These are phyloP conservation scores for Epinotia bilunana DNA, from an alignment of 2,888 invertebrate species.

Conservation along the genomic window DNA sequence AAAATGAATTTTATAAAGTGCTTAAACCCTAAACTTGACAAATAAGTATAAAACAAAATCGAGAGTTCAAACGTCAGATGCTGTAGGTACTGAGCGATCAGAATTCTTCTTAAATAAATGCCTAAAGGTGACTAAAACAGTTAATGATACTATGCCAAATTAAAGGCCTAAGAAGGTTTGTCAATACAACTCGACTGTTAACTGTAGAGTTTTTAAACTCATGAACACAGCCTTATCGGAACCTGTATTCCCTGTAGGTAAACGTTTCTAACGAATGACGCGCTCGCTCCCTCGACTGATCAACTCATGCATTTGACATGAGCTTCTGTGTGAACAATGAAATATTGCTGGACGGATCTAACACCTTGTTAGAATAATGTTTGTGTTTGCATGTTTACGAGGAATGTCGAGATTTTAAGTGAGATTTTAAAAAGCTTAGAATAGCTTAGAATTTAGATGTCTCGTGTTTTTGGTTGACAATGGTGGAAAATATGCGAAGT, in stretches of 20 bases:
- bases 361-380: slow-evolving; percentile 18
- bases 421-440: background rate
- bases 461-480: no score
- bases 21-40: no score
- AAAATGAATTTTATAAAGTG: no score
- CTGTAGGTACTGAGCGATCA: no score
- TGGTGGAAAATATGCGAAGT: no score
- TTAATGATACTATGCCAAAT: no score
- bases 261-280: slow-evolving; percentile 59
- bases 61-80: no score
- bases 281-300: slow-evolving; percentile 48
- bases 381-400: slow-evolving; percentile 21
- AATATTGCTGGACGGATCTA: slow-evolving; percentile 30
- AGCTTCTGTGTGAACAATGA: slow-evolving; percentile 50
- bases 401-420: slow-evolving; percentile 1
- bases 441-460: background rate
- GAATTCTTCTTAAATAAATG: no score
- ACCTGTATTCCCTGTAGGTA: slow-evolving; percentile 59
- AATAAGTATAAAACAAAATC: no score
- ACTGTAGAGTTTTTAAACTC: background rate
- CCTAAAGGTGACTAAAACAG: no score
- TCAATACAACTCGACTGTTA: no score
- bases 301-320: slow-evolving; percentile 69
- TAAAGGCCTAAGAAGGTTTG: no score
- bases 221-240: slow-evolving; percentile 49